phyloP scores from a whole-genome alignment of 2,113 vertebrate genomes.

The Chloroceryle aenea region DNA sequence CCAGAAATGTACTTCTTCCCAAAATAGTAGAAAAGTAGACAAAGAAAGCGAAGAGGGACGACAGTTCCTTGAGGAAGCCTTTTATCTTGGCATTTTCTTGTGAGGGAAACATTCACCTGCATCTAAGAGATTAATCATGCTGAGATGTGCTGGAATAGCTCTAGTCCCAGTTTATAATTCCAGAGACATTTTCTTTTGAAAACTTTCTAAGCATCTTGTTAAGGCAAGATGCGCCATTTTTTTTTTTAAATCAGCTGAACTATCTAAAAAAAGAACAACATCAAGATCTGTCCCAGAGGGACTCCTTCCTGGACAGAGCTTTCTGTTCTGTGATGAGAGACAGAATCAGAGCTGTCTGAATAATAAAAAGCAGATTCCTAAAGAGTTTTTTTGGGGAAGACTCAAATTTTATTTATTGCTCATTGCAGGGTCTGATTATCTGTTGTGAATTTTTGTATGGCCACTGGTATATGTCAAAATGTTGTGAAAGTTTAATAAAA shows the following conservation, averaged over 20 bases:
- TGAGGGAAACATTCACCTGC: neutral
- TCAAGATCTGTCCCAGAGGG: neutral
- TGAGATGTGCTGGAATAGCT: neutral
- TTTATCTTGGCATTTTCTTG: neutral
- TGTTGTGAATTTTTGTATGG: constrained; percentile 8
- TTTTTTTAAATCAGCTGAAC: neutral
- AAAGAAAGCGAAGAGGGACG: neutral
- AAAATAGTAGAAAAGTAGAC: neutral
- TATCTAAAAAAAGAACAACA: neutral
- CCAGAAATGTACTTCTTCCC: neutral
- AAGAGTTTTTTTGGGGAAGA: neutral
- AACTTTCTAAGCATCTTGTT: neutral
- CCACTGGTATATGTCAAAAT: neutral
- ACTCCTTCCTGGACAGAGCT: neutral
- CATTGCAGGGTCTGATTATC: neutral
- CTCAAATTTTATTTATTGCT: constrained; percentile 8
- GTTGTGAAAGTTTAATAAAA: constrained; percentile 28
- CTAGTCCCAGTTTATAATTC: neutral
- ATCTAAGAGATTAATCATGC: neutral
- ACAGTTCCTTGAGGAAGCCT: neutral
- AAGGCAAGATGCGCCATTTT: neutral
- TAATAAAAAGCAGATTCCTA: constrained; percentile 26
- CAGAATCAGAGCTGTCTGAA: neutral
- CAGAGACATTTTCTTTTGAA: neutral
- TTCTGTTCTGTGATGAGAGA: constrained; percentile 22